A percentile compares a stretch with the other conserved stretches of the same genome.
These are phyloP conservation scores for Chaetogeoica ovagalla DNA, from an alignment of 2,888 invertebrate species.

Conservation along the genomic window DNA sequence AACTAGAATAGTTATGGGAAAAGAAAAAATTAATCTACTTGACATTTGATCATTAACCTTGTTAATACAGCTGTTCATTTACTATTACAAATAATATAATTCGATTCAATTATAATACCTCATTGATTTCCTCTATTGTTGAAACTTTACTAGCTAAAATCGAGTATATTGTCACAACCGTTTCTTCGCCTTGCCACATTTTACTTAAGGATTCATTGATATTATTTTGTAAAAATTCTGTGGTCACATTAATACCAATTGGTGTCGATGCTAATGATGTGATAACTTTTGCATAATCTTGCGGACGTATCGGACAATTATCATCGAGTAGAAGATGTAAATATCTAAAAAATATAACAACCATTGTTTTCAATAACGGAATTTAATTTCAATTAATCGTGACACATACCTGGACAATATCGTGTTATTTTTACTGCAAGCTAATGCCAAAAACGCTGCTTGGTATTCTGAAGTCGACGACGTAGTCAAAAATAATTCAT, in stretches of 20 bases:
- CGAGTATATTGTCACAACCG: constrained; percentile 1
- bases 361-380: background rate
- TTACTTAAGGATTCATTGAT: constrained; percentile 7
- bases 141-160: constrained; percentile 9
- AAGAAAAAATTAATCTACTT: background rate
- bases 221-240: constrained; percentile 28
- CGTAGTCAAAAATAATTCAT: constrained; percentile 43
- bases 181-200: constrained; percentile 26
- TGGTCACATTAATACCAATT: constrained; percentile 32
- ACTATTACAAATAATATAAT: background rate
- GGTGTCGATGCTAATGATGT: constrained; percentile 30
- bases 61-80: background rate
- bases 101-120: constrained; percentile 15
- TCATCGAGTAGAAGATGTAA: constrained; percentile 17
- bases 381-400: background rate
- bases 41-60: background rate
- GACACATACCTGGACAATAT: constrained; percentile 39
- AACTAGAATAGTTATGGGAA: background rate
- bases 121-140: constrained; percentile 4
- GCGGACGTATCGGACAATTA: constrained; percentile 34
- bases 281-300: constrained; percentile 23
- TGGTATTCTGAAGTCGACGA: constrained; percentile 46
- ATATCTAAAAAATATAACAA: constrained; percentile 14
- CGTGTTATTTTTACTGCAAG: constrained; percentile 43
- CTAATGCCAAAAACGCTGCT: constrained; percentile 35